Base-by-base conservation (phyloP, 2,797 vertebrate genomes). In the Lophotriccus pileatus region DNA sequence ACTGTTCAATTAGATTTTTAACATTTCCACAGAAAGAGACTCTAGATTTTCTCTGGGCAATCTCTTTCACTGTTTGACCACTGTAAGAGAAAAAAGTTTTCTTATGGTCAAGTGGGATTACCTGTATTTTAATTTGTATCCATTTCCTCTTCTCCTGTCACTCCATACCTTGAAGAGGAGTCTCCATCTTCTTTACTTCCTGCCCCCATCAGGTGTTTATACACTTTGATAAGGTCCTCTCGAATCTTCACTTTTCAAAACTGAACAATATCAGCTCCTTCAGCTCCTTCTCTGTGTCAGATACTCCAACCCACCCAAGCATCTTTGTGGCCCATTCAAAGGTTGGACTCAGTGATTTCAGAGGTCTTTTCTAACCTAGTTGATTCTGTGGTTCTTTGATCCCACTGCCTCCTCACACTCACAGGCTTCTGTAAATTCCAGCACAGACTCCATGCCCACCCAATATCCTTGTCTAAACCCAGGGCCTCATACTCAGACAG, bases 371-470 rank as follows among this genome's bases (percentile, higher is more conserved):
- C 37, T 27, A 60, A 28, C 19, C 19, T 28, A 41, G 12, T 4
- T 30, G 37, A 30, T 30, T 30, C 39, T 30, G 24, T 60, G 36
- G 39, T 59, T 37, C 56, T 59, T 12, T 28, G 25, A 20, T 68
- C 32, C 10, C 39, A 15, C 77, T 81, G 34, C n/a, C 10, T 39
- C 14, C 25, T 4, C n/a, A 46, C 14, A 16, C 24, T 46, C 3
- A 1, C 4, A 4, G 17, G 8, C 47, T 27, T 7, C 49, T 2
- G 1, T 2, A 14, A 12, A 39, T 30, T 60, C 10, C 30, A 60
- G 14, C 25, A 62, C 14, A 14, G 55, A 41, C 7, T 10, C 32
- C 41, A 22, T 5, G 2, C 9, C 30, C 2, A 0, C 8, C 9
- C 46, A 34, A 41, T n/a, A 46, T 5, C 9, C 24, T 21, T 46